These are phyloP conservation scores for Centropristis striata DNA, from an alignment of 2,113 vertebrate species.

Conservation along the genomic window DNA sequence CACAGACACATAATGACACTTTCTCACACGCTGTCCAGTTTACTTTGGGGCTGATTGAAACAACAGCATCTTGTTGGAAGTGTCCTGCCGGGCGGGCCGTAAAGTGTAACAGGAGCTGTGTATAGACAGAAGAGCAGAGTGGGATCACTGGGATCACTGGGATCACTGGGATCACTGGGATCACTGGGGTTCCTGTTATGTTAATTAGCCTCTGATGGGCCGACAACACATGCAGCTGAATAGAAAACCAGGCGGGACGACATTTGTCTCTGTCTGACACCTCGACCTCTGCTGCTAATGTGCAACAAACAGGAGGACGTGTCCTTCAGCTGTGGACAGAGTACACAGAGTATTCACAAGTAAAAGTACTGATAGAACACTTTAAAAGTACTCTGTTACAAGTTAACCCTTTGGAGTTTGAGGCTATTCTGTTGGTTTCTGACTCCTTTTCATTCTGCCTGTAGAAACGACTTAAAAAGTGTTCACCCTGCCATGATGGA, in stretches of 20 bases:
- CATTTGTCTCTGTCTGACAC: constrained; percentile 82
- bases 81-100: constrained; percentile 67
- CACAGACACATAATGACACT: constrained; percentile 40
- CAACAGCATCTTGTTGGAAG: constrained; percentile 77
- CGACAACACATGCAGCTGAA: constrained; percentile 91
- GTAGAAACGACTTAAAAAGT: no score
- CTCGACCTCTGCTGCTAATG: constrained; percentile 80
- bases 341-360: not conserved
- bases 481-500: no score
- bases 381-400: no score
- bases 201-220: constrained; percentile 96
- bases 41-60: constrained; percentile 70
- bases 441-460: no score
- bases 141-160: constrained; percentile 72
- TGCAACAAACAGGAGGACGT: constrained; percentile 70
- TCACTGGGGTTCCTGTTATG: constrained; percentile 89
- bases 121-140: constrained; percentile 84
- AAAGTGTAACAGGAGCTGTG: constrained; percentile 86
- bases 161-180: no score
- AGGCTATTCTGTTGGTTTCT: no score
- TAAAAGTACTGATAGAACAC: no score
- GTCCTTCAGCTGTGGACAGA: constrained; percentile 44
- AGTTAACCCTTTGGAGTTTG: no score
- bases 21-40: constrained; percentile 66
- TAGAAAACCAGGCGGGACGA: constrained; percentile 83